phyloP scores from a whole-genome alignment of 1,140 invertebrate species.

The Lepidostoma basale region DNA sequence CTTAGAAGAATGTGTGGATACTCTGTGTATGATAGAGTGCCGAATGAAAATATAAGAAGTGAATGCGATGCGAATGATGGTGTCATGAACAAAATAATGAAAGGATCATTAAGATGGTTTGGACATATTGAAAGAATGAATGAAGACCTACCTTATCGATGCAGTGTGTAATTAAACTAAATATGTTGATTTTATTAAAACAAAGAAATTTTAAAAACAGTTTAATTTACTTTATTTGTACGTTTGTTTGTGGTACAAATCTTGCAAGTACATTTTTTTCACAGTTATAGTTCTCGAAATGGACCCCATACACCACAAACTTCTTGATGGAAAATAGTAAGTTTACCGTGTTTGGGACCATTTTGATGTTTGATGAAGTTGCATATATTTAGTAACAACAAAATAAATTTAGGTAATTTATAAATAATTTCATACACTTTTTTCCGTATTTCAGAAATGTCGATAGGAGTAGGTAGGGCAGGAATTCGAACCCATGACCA shows the following conservation, averaged over 20 bases:
- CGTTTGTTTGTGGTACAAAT: background rate
- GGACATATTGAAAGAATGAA: no score
- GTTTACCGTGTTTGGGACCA: background rate
- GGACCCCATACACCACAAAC: background rate
- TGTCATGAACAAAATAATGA: no score
- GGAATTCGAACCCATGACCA: background rate
- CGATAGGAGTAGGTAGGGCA: background rate
- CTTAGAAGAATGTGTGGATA: no score
- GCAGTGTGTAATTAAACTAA: background rate
- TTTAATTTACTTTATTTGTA: background rate
- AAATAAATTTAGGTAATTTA: background rate
- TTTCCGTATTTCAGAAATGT: background rate
- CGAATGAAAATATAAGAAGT: no score
- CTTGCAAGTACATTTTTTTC: background rate
- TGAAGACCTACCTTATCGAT: background rate
- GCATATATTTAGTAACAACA: background rate
- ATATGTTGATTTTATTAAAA: background rate
- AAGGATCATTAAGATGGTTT: no score
- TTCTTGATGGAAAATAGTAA: constrained; percentile 1
- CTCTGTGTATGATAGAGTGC: no score
- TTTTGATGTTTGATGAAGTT: background rate
- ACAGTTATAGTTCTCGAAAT: background rate
- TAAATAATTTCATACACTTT: background rate
- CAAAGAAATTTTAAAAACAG: background rate
- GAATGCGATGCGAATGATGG: no score